These are phyloP conservation scores for Moxostoma hubbsi DNA, from an alignment of 2,797 vertebrate genomes.

Conservation along the genomic window DNA sequence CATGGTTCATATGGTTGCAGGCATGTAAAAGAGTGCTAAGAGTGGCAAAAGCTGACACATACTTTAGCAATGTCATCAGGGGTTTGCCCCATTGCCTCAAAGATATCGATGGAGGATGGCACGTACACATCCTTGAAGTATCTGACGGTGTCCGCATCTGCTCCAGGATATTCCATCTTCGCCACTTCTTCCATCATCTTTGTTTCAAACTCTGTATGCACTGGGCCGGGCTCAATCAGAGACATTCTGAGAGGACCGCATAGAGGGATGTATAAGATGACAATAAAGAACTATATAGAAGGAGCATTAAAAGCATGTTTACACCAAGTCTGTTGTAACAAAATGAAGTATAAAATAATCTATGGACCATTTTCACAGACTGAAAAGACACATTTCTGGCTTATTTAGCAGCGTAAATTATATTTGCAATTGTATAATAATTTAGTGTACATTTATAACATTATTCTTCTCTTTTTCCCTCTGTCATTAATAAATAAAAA, in stretches of 20 bases:
- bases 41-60: constrained; percentile 42
- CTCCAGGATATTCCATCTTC: constrained; percentile 81
- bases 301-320: background rate
- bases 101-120: constrained; percentile 87
- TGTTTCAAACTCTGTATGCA: constrained; percentile 89
- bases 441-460: too few species aligned
- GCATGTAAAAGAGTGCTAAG: too few species aligned
- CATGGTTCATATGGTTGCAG: background rate
- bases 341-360: too few species aligned
- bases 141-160: constrained; percentile 82
- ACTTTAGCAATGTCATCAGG: constrained; percentile 86
- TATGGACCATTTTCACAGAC: too few species aligned
- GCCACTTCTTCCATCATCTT: constrained; percentile 89
- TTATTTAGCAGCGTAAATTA: too few species aligned
- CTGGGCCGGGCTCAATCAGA: constrained; percentile 91
- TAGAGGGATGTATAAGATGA: background rate
- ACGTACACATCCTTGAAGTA: constrained; percentile 90
- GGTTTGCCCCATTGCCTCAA: constrained; percentile 86
- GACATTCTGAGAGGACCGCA: constrained; percentile 78
- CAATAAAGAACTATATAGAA: background rate
- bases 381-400: too few species aligned
- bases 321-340: background rate
- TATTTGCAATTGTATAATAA: too few species aligned
- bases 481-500: too few species aligned
- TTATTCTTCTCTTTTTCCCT: too few species aligned